Base-by-base conservation (phyloP, 2,888 invertebrate genomes). In the Tholera decimalis region DNA sequence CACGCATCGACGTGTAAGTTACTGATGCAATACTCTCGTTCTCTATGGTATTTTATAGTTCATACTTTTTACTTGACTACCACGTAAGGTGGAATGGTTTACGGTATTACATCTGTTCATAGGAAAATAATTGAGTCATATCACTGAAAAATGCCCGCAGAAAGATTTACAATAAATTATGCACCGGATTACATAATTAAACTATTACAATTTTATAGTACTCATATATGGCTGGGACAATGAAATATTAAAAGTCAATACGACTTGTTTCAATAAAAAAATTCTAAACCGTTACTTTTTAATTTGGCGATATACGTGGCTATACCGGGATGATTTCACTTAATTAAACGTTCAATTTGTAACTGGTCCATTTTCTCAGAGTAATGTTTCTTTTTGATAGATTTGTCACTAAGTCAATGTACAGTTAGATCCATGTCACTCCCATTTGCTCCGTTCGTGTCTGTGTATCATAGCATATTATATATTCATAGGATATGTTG, bases 401-500 rank as follows among this genome's bases (percentile, higher is more conserved):
- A 39, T 49, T 22, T 51, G 50, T 71, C 30, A 53, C 60, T 77
- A 49, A 51, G 49, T 54, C 39, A 54, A 33, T 46, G 33, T 49
- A 30, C 18, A 51, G 47, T 65, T 60, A 53, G 24, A 33, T 43
- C 46, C 41, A 51, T 39, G 24, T 41, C 9, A 33, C 35, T 54
- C 54, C n/a, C 35, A 46, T 50, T 54, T 60, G 46, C 9, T 64
- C 59, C 20, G 41, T 62, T 56, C 41, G 68, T 58, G 53, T 57
- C 30, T 46, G 39, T 71, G 72, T 73, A 55, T 35, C 39, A 58
- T 55, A 72, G 11, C 37, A 64, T 56, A 56, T 56, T n/a, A n/a
- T n/a, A n/a, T n/a, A n/a, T n/a, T n/a, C n/a, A n/a, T 55, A 72
- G 11, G 43, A 64, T 56, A 56, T 56, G 73, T 64, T 77, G 73